Percentiles rank a stretch among this genome's conserved stretches.
Evolutionary conservation across 2,888 invertebrate genomes (phyloP).

Genomic region (Clunio marinus): DNA sequence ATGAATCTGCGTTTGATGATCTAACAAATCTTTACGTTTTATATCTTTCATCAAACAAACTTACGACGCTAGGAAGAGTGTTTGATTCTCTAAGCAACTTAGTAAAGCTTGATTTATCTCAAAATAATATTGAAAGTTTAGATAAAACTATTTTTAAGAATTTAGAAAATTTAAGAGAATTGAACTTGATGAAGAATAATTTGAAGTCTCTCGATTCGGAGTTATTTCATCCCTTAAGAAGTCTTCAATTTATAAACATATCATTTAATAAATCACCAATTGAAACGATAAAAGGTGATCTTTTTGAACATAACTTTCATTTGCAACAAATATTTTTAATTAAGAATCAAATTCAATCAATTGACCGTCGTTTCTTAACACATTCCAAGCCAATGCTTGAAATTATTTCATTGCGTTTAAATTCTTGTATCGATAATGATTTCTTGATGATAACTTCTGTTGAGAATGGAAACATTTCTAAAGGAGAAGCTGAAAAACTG

Average conservation of each 20-base stretch:
- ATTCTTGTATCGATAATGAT: conserved; percentile 12
- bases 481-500: not conserved
- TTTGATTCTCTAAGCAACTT: not conserved
- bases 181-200: conserved; percentile 15
- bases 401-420: not conserved
- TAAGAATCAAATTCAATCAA: conserved; percentile 2
- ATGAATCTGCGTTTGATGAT: not conserved
- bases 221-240: not conserved
- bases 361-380: no score
- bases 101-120: conserved; percentile 4
- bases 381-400: not conserved
- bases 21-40: not conserved
- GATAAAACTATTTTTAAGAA: not conserved
- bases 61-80: not conserved
- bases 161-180: not conserved
- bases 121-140: not conserved
- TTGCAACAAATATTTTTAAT: not conserved
- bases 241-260: not conserved
- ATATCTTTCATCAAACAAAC: conserved; percentile 1
- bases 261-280: conserved; percentile 15
- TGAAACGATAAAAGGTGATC: not conserved
- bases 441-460: no score
- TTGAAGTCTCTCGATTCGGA: not conserved
- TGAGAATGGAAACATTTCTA: not conserved
- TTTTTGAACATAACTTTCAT: not conserved